Evolutionary conservation across 1,140 invertebrate species (phyloP), one percentile per base, ranked within the genome.

Genomic region (Neodiprion lecontei): DNA sequence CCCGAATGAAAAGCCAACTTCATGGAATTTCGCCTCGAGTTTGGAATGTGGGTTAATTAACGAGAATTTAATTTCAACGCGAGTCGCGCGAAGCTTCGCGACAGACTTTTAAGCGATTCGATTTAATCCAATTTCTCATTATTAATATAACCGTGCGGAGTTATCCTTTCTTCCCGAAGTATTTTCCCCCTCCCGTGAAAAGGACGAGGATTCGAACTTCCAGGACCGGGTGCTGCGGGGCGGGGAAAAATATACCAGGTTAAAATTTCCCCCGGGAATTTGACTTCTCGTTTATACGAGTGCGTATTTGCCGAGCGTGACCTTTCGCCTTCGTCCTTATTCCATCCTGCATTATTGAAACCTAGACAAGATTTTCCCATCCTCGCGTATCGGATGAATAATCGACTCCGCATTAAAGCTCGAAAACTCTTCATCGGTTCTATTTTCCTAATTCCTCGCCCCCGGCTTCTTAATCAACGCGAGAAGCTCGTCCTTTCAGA

Each of bases 51-150:
- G 50, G 50, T 53, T 53, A 53, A 53, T 53, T 53, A 53, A 10
- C n/a, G 50, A 11, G 50, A 53, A 1, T 53, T 53, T 53, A 53
- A 53, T 53, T 53, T 53, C 50, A 53, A 11, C 17, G 10, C 10
- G 50, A 53, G 10, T 10, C n/a, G 17, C 17, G 17, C 17, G 17
- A 21, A 21, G 17, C 17, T 21, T 21, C 17, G 17, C 17, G 17
- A 21, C 17, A 21, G 17, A 21, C 17, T 53, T 53, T 53, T n/a
- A 53, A 53, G 50, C 50, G 50, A 53, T 53, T 2, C 50, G 50
- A 53, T 53, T 53, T 53, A 53, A 53, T 53, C n/a, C 50, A 53
- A 53, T 53, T 53, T 53, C 50, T n/a, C 50, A 53, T 53, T 53
- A 11, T 53, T 53, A 53, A 11, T 53, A 53, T n/a, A 53, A 53